Conservation (phyloP, 2,888 invertebrate species). For the Ptilodon capucinus region DNA sequence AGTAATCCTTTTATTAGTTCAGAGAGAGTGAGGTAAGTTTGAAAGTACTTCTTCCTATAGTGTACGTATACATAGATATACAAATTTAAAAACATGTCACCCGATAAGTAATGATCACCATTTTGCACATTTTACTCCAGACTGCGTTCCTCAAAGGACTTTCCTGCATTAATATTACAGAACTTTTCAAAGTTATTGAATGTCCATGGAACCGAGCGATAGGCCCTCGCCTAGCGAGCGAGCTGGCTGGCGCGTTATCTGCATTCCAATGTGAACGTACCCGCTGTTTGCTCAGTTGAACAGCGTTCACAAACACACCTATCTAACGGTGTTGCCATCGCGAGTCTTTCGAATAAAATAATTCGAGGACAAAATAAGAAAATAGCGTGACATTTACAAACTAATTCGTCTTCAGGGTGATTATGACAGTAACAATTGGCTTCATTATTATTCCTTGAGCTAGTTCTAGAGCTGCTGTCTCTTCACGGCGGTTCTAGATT, state of each 20-base stretch:
- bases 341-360: neutral
- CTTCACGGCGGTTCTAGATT: neutral
- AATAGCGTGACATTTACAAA: too few relatives aligned
- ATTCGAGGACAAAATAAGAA: too few relatives aligned
- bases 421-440: too few relatives aligned
- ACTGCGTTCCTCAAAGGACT: neutral
- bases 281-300: constrained; percentile 27
- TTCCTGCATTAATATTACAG: neutral
- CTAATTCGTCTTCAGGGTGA: too few relatives aligned
- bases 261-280: constrained; percentile 9
- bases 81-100: neutral
- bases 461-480: too few relatives aligned
- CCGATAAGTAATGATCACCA: too few relatives aligned
- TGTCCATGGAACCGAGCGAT: neutral
- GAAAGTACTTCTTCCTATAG: neutral
- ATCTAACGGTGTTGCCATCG: neutral
- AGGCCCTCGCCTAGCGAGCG: neutral
- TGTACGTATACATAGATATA: neutral
- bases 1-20: too few relatives aligned
- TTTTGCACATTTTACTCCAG: neutral
- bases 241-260: constrained; percentile 1
- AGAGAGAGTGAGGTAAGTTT: too few relatives aligned
- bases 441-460: too few relatives aligned
- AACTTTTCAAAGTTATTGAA: neutral
- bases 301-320: constrained; percentile 9